Conservation (phyloP, 1,140 invertebrate genomes). For the Mylabris phalerata region DNA sequence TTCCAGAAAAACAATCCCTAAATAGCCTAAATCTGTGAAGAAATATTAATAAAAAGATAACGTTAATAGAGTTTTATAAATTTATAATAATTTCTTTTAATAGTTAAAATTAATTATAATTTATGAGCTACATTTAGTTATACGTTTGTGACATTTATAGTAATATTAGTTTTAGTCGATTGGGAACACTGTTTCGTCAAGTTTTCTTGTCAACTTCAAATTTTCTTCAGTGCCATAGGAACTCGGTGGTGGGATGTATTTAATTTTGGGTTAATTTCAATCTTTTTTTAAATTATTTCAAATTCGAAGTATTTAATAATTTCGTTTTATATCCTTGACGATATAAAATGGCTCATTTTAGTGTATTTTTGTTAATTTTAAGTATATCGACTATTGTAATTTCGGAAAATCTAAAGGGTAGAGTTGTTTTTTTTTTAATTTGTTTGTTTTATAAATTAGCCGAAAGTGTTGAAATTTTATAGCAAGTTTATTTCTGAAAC, state of each 20-base stretch:
- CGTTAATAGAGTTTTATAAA: too few species aligned
- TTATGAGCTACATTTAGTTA: too few species aligned
- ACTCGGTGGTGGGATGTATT: slow-evolving; percentile 5
- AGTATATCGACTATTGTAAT: background rate
- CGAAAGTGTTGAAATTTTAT: background rate
- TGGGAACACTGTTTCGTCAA: too few species aligned
- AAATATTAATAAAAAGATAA: too few species aligned
- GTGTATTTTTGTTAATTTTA: background rate
- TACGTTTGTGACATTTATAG: too few species aligned
- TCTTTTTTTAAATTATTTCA: background rate
- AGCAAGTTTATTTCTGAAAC: background rate
- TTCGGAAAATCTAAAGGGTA: slow-evolving; percentile 3
- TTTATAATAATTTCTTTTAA: too few species aligned
- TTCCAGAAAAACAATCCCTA: too few species aligned
- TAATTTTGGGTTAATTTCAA: slow-evolving; percentile 1
- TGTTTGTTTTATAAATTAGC: background rate
- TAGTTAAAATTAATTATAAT: too few species aligned
- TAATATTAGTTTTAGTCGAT: too few species aligned
- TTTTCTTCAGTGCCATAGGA: slow-evolving; percentile 5
- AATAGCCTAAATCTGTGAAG: too few species aligned
- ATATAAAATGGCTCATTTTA: background rate
- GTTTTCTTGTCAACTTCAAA: too few species aligned
- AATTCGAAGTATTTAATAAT: background rate
- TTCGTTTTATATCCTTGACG: too few species aligned
- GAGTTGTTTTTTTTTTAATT: background rate